Conservation (phyloP, 2,113 vertebrate species). For the Sialia sialis region DNA sequence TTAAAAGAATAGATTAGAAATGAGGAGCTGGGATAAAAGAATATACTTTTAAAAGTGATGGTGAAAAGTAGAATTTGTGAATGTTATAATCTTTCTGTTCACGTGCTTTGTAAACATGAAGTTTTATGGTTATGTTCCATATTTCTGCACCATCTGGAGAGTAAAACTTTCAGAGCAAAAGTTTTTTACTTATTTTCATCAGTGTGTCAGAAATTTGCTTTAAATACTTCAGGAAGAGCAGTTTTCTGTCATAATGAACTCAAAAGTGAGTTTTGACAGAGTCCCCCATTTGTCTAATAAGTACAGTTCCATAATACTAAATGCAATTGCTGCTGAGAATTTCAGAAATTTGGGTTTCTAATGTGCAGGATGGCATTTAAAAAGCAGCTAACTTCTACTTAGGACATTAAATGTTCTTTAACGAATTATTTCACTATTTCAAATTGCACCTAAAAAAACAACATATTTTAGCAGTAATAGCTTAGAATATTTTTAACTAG, state of each 20-base stretch:
- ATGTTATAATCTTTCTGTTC: conserved; percentile 9
- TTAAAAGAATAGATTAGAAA: conserved; percentile 33
- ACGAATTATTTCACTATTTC: background rate
- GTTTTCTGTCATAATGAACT: background rate
- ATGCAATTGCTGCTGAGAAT: background rate
- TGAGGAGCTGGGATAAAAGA: background rate
- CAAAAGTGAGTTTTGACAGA: background rate
- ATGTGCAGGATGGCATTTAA: background rate
- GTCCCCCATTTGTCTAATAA: background rate
- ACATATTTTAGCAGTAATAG: background rate
- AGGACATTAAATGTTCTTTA: background rate
- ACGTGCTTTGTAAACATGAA: background rate
- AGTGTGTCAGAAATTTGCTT: background rate
- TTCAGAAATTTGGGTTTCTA: background rate
- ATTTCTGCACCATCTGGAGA: background rate
- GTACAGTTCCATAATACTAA: background rate
- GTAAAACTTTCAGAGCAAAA: background rate
- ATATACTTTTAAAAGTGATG: background rate
- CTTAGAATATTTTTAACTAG: background rate
- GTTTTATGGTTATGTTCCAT: background rate
- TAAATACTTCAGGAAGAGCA: background rate
- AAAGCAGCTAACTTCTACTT: background rate
- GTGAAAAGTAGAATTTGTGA: conserved; percentile 14
- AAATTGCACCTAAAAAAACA: background rate
- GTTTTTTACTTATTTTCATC: background rate